Evolutionary conservation across 2,797 vertebrate species (phyloP).

Genomic region (Aplochiton taeniatus): DNA sequence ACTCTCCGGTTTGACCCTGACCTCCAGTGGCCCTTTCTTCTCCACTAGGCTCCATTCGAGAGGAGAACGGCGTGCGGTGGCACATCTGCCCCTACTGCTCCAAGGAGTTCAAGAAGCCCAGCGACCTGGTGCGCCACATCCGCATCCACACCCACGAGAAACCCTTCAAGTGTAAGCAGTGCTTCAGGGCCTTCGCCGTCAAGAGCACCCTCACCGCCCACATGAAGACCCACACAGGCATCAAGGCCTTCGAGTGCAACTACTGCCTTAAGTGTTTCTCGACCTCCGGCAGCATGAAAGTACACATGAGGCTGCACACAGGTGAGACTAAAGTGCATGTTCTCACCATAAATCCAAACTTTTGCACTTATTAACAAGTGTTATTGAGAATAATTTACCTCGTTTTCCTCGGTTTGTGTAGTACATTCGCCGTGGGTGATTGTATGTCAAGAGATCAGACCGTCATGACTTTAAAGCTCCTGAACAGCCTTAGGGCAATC

Average conservation of each 20-base stretch:
- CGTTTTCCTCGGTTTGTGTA: too few species aligned
- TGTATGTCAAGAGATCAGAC: neutral
- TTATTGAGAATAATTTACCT: too few species aligned
- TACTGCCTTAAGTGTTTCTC: slow-evolving; percentile 97
- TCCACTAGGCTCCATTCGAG: slow-evolving; percentile 86
- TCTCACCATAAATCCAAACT: too few species aligned
- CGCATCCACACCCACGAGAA: slow-evolving; percentile 99
- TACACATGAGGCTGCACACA: slow-evolving; percentile 97
- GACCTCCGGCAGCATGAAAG: slow-evolving; percentile 98
- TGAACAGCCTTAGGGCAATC: neutral
- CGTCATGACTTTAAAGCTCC: neutral
- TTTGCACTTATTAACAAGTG: too few species aligned
- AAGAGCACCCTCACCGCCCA: slow-evolving; percentile 98
- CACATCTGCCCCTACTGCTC: slow-evolving; percentile 95
- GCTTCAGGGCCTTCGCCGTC: slow-evolving; percentile 96
- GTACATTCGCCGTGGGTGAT: neutral
- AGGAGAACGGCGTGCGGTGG: slow-evolving; percentile 95
- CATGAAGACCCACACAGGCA: slow-evolving; percentile 96
- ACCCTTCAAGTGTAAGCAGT: slow-evolving; percentile 98
- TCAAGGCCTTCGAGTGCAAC: slow-evolving; percentile 97
- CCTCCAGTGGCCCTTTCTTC: slow-evolving; percentile 2
- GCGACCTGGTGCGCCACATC: slow-evolving; percentile 96
- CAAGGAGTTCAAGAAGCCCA: slow-evolving; percentile 98
- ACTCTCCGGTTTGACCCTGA: too few species aligned
- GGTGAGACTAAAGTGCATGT: slow-evolving; percentile 74